Conservation (phyloP, 2,797 vertebrate genomes). For the Cercopithecus neglectus region DNA sequence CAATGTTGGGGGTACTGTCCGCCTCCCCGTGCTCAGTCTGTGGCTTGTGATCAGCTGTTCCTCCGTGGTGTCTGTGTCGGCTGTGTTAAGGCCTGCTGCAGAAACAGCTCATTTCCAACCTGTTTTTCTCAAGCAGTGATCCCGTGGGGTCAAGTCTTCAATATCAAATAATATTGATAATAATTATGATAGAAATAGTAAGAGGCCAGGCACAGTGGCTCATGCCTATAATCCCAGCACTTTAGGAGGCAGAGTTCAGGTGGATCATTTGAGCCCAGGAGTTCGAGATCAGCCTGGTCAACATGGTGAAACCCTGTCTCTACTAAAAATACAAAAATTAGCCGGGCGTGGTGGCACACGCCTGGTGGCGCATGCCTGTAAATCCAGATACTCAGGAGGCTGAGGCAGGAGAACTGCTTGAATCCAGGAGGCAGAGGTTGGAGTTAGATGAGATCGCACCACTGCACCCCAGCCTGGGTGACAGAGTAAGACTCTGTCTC, state of each 20-base stretch:
- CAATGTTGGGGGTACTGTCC: rapidly evolving
- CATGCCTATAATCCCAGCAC: neutral
- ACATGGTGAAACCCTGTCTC: neutral
- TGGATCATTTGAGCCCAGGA: neutral
- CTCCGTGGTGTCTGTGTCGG: neutral
- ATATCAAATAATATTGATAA: neutral
- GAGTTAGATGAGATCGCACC: too few species aligned
- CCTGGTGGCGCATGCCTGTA: neutral
- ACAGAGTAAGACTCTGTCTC: too few species aligned
- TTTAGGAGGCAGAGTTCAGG: neutral
- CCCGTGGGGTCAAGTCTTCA: neutral
- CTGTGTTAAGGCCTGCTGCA: neutral
- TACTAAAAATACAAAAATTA: neutral
- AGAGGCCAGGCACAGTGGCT: neutral
- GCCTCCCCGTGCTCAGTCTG: neutral
- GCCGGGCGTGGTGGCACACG: rapidly evolving
- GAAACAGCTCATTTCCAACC: neutral
- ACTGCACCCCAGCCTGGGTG: too few species aligned
- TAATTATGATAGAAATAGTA: neutral
- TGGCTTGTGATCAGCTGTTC: neutral
- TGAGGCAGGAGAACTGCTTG: neutral
- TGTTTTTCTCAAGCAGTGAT: neutral
- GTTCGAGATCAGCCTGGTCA: neutral
- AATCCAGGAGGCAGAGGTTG: neutral
- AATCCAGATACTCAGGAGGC: neutral